Base-by-base conservation (phyloP, 2,888 invertebrate genomes). In the Prosopocoilus inquinatus region DNA sequence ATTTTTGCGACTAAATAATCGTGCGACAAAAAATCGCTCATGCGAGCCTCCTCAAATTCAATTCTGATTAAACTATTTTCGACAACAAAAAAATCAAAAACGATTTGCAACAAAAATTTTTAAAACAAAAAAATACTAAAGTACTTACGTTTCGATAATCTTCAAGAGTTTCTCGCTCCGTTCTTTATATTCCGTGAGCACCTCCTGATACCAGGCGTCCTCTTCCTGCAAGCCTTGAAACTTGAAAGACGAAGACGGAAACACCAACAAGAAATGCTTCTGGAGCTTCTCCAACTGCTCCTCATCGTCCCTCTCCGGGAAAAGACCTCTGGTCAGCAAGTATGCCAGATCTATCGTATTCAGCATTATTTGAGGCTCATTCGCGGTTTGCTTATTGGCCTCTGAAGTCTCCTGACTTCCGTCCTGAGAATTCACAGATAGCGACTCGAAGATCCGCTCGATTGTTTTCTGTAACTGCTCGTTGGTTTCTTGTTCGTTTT, bases 201-300 rank as follows among this genome's bases (percentile, higher is more conserved):
- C 39, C 11, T 16, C 52, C n/a, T 11, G 7, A 38, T 28, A 44
- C 55, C 59, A 51, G 11, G 60, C 53, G 5, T 63, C 57, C n/a
- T 64, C 45, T 5, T 45, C 41, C 8, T 70, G 32, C 2, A 61
- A 38, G n/a, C 64, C 55, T 20, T 70, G 55, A n/a, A 50, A 32
- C 11, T 11, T 13, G 38, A 56, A 52, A 7, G 38, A 47, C 5
- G 52, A 57, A 8, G 55, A 55, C 0, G 73, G 73, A 57, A 69
- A 71, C 54, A 70, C 65, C 8, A 70, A 66, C 11, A 73, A 59
- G 54, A 75, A 75, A 58, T 75, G 73, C 13, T 67, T 68, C 50
- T 71, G 73, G 46, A 74, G 54, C 47, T 64, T 62, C 39, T 72
- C 68, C 13, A 71, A 51, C 9, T 61, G 54, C 33, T 66, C 64